These are phyloP conservation scores for Nasonia vitripennis DNA, from an alignment of 1,140 invertebrate genomes.

Conservation along the genomic window DNA sequence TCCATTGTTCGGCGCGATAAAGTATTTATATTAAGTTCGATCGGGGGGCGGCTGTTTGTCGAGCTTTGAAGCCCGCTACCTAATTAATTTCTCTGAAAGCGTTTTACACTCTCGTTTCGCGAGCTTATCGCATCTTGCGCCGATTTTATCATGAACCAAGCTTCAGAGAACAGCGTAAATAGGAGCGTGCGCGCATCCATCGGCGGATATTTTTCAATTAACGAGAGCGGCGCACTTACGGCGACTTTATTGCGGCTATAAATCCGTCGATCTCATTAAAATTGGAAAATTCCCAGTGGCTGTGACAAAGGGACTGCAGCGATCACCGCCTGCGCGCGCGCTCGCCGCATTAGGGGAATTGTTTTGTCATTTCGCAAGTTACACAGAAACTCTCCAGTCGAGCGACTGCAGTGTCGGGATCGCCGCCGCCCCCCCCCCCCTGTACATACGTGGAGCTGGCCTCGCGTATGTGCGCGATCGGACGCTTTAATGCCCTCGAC, in stretches of 20 bases:
- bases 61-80: too few relatives aligned
- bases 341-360: slow-evolving; percentile 46
- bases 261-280: slow-evolving; percentile 54
- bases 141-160: too few relatives aligned
- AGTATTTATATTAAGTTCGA: not conserved
- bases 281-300: slow-evolving; percentile 52
- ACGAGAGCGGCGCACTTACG: not conserved
- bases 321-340: not conserved
- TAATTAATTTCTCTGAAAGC: too few relatives aligned
- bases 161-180: too few relatives aligned
- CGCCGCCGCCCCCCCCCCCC: not conserved
- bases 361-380: slow-evolving; percentile 53
- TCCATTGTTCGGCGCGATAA: not conserved
- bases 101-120: too few relatives aligned
- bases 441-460: not conserved
- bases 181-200: too few relatives aligned
- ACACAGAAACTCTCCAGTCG: slow-evolving; percentile 27
- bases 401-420: not conserved
- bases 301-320: slow-evolving; percentile 37
- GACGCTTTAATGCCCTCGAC: not conserved
- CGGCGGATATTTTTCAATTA: too few relatives aligned
- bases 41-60: too few relatives aligned
- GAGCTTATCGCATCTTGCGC: too few relatives aligned
- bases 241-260: slow-evolving; percentile 50
- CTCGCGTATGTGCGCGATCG: not conserved